Evolutionary conservation across 2,797 vertebrate genomes (phyloP).

Genomic region (Malurus splendens): DNA sequence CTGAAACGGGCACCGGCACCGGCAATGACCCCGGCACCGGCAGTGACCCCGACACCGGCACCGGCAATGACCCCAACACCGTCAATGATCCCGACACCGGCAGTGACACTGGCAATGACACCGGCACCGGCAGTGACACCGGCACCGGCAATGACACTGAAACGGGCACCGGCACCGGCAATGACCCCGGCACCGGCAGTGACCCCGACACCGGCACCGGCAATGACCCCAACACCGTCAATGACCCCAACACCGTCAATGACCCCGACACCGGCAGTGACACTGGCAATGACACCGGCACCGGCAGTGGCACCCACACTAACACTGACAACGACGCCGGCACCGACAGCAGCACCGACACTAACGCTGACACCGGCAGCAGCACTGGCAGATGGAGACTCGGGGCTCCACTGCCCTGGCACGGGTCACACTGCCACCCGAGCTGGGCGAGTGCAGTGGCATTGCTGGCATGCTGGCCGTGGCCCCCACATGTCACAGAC

Average conservation of each 20-base stretch:
- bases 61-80: neutral
- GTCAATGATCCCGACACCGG: rapidly evolving
- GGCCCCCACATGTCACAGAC: neutral
- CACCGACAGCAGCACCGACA: neutral
- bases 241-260: neutral
- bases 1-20: neutral
- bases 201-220: rapidly evolving
- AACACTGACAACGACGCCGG: neutral
- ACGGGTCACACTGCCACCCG: neutral
- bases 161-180: too few species aligned
- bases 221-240: rapidly evolving
- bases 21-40: rapidly evolving
- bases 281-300: too few species aligned
- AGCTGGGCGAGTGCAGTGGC: neutral
- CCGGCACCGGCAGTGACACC: rapidly evolving
- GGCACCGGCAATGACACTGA: too few species aligned
- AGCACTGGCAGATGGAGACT: too few species aligned
- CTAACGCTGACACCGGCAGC: neutral
- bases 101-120: rapidly evolving
- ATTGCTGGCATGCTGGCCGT: neutral
- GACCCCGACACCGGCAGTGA: rapidly evolving
- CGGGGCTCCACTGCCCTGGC: neutral
- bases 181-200: rapidly evolving
- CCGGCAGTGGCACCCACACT: too few species aligned
- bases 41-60: rapidly evolving